Conservation (phyloP, 2,888 invertebrate genomes). For the Drosophila vallismaia region DNA sequence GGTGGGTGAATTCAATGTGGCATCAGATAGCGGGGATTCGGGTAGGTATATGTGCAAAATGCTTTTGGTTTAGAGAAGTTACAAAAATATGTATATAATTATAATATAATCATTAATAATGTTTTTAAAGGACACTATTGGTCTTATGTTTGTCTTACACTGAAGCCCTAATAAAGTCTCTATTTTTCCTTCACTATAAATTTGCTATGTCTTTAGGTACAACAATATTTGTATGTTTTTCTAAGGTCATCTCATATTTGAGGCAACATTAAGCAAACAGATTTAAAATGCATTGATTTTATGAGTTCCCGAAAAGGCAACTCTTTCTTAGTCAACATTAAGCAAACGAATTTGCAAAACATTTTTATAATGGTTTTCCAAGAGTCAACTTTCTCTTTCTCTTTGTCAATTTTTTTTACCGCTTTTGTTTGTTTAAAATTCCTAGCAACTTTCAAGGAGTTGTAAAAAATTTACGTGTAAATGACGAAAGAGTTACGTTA, state of each 20-base stretch:
- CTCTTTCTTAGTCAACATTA: slow-evolving; percentile 37
- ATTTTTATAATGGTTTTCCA: slow-evolving; percentile 23
- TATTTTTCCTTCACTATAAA: not conserved
- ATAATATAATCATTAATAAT: not conserved
- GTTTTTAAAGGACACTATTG: not conserved
- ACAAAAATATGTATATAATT: too few species aligned
- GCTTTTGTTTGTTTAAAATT: slow-evolving; percentile 43
- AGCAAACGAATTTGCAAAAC: slow-evolving; percentile 22
- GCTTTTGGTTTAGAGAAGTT: not conserved
- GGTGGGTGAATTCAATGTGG: slow-evolving; percentile 28
- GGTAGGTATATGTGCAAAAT: not conserved
- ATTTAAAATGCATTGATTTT: not conserved
- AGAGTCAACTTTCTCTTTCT: slow-evolving; percentile 24
- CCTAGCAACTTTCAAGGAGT: slow-evolving; percentile 25
- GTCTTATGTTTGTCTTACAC: not conserved
- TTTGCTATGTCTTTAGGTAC: not conserved
- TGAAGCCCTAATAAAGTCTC: not conserved
- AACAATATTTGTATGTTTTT: not conserved
- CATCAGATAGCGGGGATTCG: slow-evolving; percentile 3
- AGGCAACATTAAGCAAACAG: slow-evolving; percentile 33
- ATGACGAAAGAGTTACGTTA: slow-evolving; percentile 82
- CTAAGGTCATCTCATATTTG: slow-evolving; percentile 2
- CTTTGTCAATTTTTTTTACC: not conserved
- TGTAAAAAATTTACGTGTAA: slow-evolving; percentile 63
- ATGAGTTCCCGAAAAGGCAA: slow-evolving; percentile 9